A percentile compares a stretch with the other conserved stretches of the same genome.
These are phyloP conservation scores for Clamator glandarius DNA, from an alignment of 2,797 vertebrate species.

Conservation along the genomic window DNA sequence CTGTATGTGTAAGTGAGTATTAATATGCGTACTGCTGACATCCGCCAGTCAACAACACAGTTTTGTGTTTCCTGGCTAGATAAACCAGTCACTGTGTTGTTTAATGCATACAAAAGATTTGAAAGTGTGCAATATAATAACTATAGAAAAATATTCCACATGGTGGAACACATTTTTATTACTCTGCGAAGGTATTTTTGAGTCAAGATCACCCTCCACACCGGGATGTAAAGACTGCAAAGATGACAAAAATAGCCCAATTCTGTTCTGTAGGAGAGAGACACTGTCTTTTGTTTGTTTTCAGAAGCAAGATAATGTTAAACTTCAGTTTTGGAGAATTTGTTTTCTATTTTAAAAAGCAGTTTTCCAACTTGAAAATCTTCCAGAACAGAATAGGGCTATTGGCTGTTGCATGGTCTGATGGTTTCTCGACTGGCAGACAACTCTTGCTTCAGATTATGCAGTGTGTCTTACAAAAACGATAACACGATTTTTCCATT, in stretches of 20 bases:
- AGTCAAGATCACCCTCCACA: not conserved
- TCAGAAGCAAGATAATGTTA: not conserved
- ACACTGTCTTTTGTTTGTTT: not conserved
- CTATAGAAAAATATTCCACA: not conserved
- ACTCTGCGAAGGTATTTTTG: not conserved
- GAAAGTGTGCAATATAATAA: not conserved
- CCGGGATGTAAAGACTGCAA: not conserved
- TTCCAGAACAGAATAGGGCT: not conserved
- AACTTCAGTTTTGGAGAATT: not conserved
- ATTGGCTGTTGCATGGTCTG: not conserved
- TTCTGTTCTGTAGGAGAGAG: not conserved
- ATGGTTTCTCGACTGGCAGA: not conserved
- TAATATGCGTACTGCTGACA: constrained; percentile 1
- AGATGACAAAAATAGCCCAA: not conserved
- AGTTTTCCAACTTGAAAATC: not conserved
- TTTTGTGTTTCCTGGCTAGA: not conserved
- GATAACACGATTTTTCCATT: not conserved
- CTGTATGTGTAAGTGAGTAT: not conserved
- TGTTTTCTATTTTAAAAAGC: not conserved
- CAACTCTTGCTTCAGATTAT: not conserved
- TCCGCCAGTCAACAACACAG: not conserved
- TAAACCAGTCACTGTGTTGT: not conserved
- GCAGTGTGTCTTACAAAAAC: not conserved
- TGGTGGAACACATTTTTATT: not conserved
- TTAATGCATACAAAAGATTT: not conserved